Base-by-base conservation (phyloP, 1,140 invertebrate species). In the Leptinotarsa texana region DNA sequence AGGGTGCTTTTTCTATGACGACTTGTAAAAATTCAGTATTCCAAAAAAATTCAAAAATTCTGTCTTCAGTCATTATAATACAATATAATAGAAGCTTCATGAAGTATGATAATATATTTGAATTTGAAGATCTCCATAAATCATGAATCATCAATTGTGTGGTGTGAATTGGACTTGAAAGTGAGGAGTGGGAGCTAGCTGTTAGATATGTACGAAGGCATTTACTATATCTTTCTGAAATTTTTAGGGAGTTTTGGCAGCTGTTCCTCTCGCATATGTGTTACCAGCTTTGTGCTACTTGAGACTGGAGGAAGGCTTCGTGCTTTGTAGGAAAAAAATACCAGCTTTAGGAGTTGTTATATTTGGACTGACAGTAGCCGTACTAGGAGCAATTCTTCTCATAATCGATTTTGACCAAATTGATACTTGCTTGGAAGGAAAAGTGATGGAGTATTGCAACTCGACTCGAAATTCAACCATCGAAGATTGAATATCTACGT, bases 261-360 rank as follows among this genome's bases (percentile, higher is more conserved):
- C 95, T 11, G 93, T 95, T 72, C 95, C 95, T 8, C 83, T 96
- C 74, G 95, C 95, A 18, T 96, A 94, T 84, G 90, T 96, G 74
- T 86, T 97, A 57, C 95, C 95, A 13, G 92, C 93, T 0, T 82
- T 94, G 11, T 93, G 93, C 81, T 95, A 95, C 80, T 88, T 96
- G 74, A 91, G 91, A 82, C 88, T 96, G 76, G 92, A 94, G 78
- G 90, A 92, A 74, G 93, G 93, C 24, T 86, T 89, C 57, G 76
- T 94, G 0, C 84, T 93, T 22, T 92, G 90, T n/a, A 82, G 87
- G 3, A 87, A 89, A 77, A 95, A 96, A 84, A 83, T 94, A 8
- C 91, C 93, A 1, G 93, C 93, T 1, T 82, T 95, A 21, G 88
- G 91, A 3, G 85, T 94, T 21, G 90, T 91, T 15, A 77, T 91